These are phyloP conservation scores for Trimorus sp. DNA, from an alignment of 2,888 invertebrate species.

Conservation along the genomic window DNA sequence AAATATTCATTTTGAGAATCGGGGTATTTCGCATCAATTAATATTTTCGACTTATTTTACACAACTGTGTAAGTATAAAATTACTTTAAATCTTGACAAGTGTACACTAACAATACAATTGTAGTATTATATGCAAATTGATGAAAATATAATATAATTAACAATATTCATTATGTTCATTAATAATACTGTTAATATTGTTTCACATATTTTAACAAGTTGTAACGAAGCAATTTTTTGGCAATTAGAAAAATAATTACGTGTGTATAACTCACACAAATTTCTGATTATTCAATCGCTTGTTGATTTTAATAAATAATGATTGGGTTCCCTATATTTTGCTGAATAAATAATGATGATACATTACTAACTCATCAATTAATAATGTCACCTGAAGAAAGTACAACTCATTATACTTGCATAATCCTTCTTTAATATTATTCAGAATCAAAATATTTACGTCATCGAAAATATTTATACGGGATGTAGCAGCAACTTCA, in stretches of 20 bases:
- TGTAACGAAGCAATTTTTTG: slow-evolving; percentile 6
- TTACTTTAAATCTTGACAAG: slow-evolving; percentile 31
- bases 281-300: too few species aligned
- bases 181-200: slow-evolving; percentile 41
- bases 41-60: slow-evolving; percentile 1
- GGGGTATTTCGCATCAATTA: background rate
- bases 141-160: slow-evolving; percentile 48
- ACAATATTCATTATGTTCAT: slow-evolving; percentile 37
- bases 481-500: too few species aligned
- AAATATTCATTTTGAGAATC: background rate
- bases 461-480: too few species aligned
- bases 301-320: too few species aligned
- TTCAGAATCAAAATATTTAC: too few species aligned
- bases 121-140: slow-evolving; percentile 12
- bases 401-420: too few species aligned
- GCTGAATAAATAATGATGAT: too few species aligned
- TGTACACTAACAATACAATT: slow-evolving; percentile 18
- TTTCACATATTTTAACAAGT: slow-evolving; percentile 29
- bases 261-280: too few species aligned
- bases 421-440: too few species aligned
- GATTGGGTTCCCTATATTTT: too few species aligned
- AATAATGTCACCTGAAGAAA: too few species aligned
- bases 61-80: slow-evolving; percentile 21
- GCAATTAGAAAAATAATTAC: slow-evolving; percentile 25
- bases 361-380: too few species aligned